Evolutionary conservation across 2,888 invertebrate genomes (phyloP).

Genomic region (Cryptus viduatorius): DNA sequence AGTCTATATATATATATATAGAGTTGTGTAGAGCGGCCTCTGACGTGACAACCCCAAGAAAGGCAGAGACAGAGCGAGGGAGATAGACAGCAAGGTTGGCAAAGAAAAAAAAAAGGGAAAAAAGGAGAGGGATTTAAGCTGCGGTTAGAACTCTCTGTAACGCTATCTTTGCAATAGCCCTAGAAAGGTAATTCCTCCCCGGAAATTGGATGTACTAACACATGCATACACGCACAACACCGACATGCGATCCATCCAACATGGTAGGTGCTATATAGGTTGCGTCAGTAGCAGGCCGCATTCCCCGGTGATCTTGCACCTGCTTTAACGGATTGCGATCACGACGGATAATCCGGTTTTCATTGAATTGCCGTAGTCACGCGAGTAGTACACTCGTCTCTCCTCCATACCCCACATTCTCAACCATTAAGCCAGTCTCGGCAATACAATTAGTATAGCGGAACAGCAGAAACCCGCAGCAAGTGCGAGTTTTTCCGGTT

Average conservation of each 20-base stretch:
- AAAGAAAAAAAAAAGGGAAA: conserved; percentile 22
- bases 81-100: background rate
- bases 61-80: conserved; percentile 39
- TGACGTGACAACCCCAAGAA: conserved; percentile 46
- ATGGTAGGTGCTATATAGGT: background rate
- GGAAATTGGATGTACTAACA: conserved; percentile 80
- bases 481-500: background rate
- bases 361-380: conserved; percentile 74
- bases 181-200: conserved; percentile 79
- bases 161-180: conserved; percentile 72
- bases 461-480: background rate
- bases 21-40: conserved; percentile 1
- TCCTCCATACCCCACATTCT: background rate
- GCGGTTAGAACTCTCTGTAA: conserved; percentile 74
- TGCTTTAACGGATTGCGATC: conserved; percentile 75
- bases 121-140: conserved; percentile 73
- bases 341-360: conserved; percentile 77
- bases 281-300: conserved; percentile 45
- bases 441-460: conserved; percentile 4
- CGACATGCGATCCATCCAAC: conserved; percentile 56
- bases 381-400: conserved; percentile 36
- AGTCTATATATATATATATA: background rate
- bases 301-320: conserved; percentile 72
- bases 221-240: conserved; percentile 67
- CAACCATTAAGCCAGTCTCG: background rate